These are phyloP conservation scores for Apolygus lucorum DNA, from an alignment of 1,140 invertebrate species.

Conservation along the genomic window DNA sequence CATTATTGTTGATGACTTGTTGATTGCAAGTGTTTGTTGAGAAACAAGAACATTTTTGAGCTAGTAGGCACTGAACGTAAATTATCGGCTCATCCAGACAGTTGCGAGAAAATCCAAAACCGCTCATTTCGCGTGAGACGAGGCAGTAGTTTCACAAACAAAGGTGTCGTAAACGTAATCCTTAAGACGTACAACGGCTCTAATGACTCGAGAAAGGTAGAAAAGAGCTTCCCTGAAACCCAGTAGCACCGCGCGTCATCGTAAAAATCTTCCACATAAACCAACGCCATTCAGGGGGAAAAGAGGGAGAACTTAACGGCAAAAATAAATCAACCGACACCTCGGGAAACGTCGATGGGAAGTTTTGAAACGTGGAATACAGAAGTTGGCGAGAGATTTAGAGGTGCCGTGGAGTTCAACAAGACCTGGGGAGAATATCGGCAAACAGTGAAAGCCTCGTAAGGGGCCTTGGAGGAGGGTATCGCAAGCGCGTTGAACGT, in stretches of 20 bases:
- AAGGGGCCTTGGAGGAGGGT: neutral
- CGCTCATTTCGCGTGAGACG: too few species aligned
- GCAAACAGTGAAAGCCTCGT: neutral
- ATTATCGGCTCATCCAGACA: too few species aligned
- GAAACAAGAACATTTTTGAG: too few species aligned
- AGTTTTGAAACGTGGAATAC: neutral
- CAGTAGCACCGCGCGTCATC: constrained; percentile 7
- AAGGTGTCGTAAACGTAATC: constrained; percentile 6
- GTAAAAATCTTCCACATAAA: neutral
- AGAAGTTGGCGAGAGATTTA: neutral
- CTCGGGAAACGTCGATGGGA: neutral
- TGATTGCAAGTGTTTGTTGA: too few species aligned
- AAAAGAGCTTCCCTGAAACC: neutral
- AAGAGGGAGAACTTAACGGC: neutral
- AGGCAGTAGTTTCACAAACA: neutral
- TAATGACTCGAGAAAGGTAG: neutral
- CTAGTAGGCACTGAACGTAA: too few species aligned
- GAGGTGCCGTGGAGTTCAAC: neutral
- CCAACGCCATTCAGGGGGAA: neutral
- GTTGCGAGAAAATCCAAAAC: too few species aligned
- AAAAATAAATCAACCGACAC: constrained; percentile 4
- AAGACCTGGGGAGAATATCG: too few species aligned
- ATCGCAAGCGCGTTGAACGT: too few species aligned
- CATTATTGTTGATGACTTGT: too few species aligned
- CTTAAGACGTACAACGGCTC: neutral